A percentile compares a stretch with the other conserved stretches of the same genome.
Conservation (phyloP, 2,113 vertebrate species). For the Lagopus leucura region DNA sequence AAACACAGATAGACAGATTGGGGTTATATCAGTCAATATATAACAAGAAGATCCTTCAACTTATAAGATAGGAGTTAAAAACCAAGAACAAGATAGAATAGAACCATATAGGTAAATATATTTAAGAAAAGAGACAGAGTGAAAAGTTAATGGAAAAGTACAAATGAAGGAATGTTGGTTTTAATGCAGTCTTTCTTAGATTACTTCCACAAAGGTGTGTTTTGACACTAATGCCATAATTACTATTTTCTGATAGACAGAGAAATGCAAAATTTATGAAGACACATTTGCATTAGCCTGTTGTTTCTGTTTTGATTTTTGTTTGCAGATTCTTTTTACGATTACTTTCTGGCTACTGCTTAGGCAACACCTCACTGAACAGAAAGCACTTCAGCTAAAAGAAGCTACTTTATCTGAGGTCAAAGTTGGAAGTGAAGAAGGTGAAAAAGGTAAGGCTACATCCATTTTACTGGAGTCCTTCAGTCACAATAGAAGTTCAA, state of each 20-base stretch:
- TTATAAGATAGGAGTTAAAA: neutral
- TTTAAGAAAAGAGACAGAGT: neutral
- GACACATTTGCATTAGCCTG: neutral
- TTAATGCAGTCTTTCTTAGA: neutral
- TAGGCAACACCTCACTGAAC: constrained; percentile 93
- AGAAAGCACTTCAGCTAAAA: constrained; percentile 82
- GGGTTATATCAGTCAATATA: neutral
- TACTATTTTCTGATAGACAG: neutral
- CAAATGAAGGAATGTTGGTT: neutral
- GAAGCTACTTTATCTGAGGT: constrained; percentile 87
- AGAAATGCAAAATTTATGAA: neutral
- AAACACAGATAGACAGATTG: neutral
- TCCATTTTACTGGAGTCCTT: neutral
- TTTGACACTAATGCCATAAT: neutral
- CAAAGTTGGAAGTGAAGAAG: constrained; percentile 85
- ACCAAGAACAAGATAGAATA: neutral
- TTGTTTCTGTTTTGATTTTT: constrained; percentile 57
- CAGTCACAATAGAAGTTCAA: neutral
- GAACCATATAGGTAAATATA: neutral
- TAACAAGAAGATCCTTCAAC: neutral
- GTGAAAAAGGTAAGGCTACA: constrained; percentile 83
- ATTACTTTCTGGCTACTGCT: constrained; percentile 97
- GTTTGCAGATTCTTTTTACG: constrained; percentile 89
- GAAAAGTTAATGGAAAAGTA: neutral
- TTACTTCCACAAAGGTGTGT: neutral